Percentiles rank a stretch among this genome's conserved stretches.
Conservation (phyloP, 2,113 vertebrate genomes). For the Gallinago undulata region DNA sequence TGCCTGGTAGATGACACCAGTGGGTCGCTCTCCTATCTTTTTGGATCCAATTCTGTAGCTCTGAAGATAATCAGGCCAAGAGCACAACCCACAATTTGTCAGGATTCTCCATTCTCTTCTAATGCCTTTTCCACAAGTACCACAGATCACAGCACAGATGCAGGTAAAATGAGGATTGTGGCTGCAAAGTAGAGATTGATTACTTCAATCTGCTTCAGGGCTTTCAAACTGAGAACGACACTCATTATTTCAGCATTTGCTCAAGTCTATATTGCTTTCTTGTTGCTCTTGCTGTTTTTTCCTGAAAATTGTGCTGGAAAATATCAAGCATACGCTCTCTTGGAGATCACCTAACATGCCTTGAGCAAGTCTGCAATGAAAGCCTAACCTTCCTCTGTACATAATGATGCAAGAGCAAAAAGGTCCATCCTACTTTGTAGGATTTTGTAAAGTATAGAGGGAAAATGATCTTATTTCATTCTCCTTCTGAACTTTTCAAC, state of each 20-base stretch:
- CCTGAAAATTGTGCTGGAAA: not conserved
- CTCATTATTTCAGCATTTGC: conserved; percentile 11
- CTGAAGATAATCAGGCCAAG: not conserved
- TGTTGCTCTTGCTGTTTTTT: not conserved
- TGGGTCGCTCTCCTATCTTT: rapidly evolving
- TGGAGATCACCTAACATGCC: not conserved
- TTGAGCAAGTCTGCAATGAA: not conserved
- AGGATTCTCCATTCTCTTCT: not conserved
- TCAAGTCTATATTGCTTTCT: not conserved
- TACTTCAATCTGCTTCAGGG: not conserved
- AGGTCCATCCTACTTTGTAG: not conserved
- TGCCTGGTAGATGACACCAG: rapidly evolving
- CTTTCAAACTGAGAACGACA: not conserved
- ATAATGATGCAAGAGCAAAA: not conserved
- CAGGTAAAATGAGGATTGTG: not conserved
- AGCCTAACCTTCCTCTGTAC: not conserved
- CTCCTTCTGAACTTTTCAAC: conserved; percentile 14
- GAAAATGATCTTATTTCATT: conserved; percentile 23
- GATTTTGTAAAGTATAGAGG: not conserved
- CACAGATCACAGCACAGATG: not conserved
- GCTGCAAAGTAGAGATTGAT: not conserved
- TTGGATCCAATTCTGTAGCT: not conserved
- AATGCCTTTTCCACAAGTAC: not conserved
- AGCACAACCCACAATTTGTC: not conserved
- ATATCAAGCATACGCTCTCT: conserved; percentile 14